These are phyloP conservation scores for Chauna torquata DNA, from an alignment of 2,113 vertebrate genomes.

Conservation along the genomic window DNA sequence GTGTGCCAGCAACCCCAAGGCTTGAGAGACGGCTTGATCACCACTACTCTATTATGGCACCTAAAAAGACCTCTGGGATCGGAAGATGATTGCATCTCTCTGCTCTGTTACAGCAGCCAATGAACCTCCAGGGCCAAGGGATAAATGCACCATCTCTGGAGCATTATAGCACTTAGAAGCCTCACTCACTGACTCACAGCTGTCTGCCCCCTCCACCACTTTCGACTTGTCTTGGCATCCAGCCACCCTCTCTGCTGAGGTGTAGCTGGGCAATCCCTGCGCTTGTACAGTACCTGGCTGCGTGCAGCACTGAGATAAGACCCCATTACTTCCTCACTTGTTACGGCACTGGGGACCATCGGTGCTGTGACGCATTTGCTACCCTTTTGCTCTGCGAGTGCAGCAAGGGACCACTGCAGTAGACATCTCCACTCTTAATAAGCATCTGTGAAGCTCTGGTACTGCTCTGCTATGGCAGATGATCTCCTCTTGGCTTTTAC, in stretches of 20 bases:
- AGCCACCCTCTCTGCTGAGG: neutral
- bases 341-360: neutral
- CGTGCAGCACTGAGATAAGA: neutral
- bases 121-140: conserved; percentile 53
- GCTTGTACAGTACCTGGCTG: neutral
- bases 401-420: neutral
- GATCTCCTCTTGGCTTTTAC: neutral
- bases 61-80: conserved; percentile 60
- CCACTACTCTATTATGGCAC: conserved; percentile 37
- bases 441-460: neutral
- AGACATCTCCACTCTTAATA: neutral
- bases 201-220: neutral
- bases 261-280: neutral
- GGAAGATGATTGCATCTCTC: conserved; percentile 43
- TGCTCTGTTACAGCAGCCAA: conserved; percentile 44
- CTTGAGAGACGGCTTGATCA: conserved; percentile 40
- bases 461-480: neutral
- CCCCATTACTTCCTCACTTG: neutral
- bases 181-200: conserved; percentile 7
- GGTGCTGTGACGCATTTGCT: neutral
- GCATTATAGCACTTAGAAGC: conserved; percentile 13
- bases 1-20: neutral
- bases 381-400: neutral
- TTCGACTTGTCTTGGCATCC: neutral
- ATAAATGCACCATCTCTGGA: conserved; percentile 40